Base-by-base conservation (phyloP, 2,797 vertebrate species). In the Nyctibius grandis region DNA sequence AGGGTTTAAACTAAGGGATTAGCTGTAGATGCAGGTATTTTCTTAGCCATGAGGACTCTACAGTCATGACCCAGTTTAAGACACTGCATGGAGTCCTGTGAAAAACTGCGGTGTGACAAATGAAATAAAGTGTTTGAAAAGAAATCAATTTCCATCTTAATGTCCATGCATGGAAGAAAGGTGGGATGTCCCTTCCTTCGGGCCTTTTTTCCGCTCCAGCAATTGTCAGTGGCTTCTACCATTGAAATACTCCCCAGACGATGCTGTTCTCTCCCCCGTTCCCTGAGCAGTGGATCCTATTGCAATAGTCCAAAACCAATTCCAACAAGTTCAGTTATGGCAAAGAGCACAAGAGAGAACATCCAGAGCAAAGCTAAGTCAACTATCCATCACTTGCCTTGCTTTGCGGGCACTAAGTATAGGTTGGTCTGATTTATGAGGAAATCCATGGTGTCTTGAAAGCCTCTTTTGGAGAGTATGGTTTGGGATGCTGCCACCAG, bases 61-160 rank as follows among this genome's bases (percentile, higher is more conserved):
- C 4, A 21, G 67, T 12, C 20, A 26, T 5, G 8, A 56, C 14
- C 11, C 20, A 40, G 17, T 79, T 29, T 20, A 61, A 45, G 34
- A 38, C 7, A 65, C 42, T 0, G 1, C 29, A 36, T 3, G 10
- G 60, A 77, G 26, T 18, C 22, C 22, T 2, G 15, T 36, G 42
- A 91, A 70, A 74, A 67, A 16, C 10, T n/a, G 12, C 28, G 69
- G 15, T 5, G 5, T 25, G 22, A 29, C 47, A 51, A 77, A 83
- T 22, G 9, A 78, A 84, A 64, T 18, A 19, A 69, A 63, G 9
- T 6, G 3, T 45, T 56, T 36, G 36, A 91, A 82, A 64, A 12
- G 4, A 68, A 76, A 65, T 6, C 2, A 0, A 40, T 31, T 79
- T 88, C 34, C 34, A 2, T 53, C 18, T 53, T 89, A 72, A 0